Evolutionary conservation across 1,140 invertebrate species (phyloP), one percentile per base, ranked within the genome.

Genomic region (Streblospio benedicti): DNA sequence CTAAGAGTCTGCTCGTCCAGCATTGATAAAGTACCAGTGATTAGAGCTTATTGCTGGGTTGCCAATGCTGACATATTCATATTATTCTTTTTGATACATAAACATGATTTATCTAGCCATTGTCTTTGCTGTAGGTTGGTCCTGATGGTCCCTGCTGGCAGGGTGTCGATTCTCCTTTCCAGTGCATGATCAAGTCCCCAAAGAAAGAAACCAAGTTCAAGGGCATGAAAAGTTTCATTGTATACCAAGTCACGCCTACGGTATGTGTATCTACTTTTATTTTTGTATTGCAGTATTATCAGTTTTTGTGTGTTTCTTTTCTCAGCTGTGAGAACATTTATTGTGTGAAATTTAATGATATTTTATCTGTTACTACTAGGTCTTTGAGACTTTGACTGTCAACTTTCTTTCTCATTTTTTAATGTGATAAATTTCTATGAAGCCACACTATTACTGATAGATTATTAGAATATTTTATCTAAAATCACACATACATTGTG

Each of bases 151-250:
- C 84, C 5, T 77, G 80, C 50, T 96, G 92, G 92, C 79, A 84
- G 51, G 81, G 83, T 2, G 76, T 82, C 28, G 63, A 69, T n/a
- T 83, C 87, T 56, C 81, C 84, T 5, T 95, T 92, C 71, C 83
- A 81, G 18, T 94, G 94, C 62, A 81, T 86, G 51, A 87, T 99
- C 4, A 87, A 91, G 18, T 95, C 93, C 53, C 94, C 93, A 1
- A 96, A 97, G 71, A 97, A 97, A 71, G 93, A 96, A 79, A 70
- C 89, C 0, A 98, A 98, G 80, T 85, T 97, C 62, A 96, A 96
- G 74, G 94, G 95, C 25, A 84, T 98, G 58, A 97, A 98, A 78
- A 95, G 90, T 72, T 98, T 90, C 71, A 97, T 97, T 67, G 92
- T 92, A 55, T 98, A 98, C 80, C 90, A 93, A 71, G 74, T 98